Conservation (phyloP, 1,140 invertebrate species). For the Brevipalpus yothersi region DNA sequence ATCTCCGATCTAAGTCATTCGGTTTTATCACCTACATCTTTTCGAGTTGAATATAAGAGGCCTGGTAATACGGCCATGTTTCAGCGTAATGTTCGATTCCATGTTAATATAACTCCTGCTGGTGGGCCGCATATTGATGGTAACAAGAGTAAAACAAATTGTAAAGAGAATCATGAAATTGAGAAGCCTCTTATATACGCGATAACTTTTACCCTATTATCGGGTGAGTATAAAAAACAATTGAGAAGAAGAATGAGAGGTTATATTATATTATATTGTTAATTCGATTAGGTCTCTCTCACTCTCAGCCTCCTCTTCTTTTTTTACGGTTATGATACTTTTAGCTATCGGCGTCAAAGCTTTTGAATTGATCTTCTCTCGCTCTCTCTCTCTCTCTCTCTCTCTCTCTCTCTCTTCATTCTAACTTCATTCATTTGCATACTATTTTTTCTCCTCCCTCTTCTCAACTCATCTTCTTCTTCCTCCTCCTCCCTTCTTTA, state of each 20-base stretch:
- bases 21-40: constrained; percentile 90
- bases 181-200: constrained; percentile 59
- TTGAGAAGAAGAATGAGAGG: no score
- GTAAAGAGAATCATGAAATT: constrained; percentile 6
- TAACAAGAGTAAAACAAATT: constrained; percentile 6
- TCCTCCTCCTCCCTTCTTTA: no score
- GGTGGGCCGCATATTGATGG: constrained; percentile 11
- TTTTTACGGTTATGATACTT: no score
- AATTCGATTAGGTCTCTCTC: no score
- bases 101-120: constrained; percentile 37
- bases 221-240: constrained; percentile 34
- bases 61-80: constrained; percentile 76
- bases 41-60: constrained; percentile 87
- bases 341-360: no score
- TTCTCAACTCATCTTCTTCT: no score
- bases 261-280: no score
- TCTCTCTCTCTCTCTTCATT: no score
- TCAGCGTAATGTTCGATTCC: constrained; percentile 80
- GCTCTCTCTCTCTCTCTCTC: no score
- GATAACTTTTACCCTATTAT: constrained; percentile 80
- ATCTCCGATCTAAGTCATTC: constrained; percentile 94
- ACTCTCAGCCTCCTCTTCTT: no score
- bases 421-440: no score
- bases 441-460: background rate
- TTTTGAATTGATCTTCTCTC: no score